Base-by-base conservation (phyloP, 2,113 vertebrate genomes). In the Bagarius yarrelli region DNA sequence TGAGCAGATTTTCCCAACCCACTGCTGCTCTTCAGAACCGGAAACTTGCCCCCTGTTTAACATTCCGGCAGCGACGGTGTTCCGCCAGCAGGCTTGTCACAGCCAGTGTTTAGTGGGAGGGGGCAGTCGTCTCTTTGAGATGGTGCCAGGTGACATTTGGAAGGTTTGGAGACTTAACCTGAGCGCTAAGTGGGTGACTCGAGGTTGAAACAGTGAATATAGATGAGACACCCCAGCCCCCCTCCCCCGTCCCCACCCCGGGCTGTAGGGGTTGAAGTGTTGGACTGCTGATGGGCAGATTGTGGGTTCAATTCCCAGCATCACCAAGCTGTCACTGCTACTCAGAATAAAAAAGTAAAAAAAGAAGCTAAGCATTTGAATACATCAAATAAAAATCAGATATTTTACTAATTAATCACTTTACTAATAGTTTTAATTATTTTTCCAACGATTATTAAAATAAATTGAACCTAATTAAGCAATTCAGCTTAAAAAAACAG, bases 141-240 rank as follows among this genome's bases (percentile, higher is more conserved):
- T 70, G 72, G 18, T 76, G 73, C 80, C 80, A 82, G 72, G 80
- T 82, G 80, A 76, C 80, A 82, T 82, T 82, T 82, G 44, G 63
- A 81, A 69, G 61, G 71, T 66, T 81, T 56, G 80, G 80, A 67
- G 66, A 76, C 53, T 67, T 76, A 76, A 82, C 73, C 80, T 75
- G 30, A 23, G 47, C 53, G 61, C 80, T 69, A 59, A 69, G 52
- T 56, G 19, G 73, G 80, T 82, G 73, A 53, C 32, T 8, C 59
- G 53, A 32, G 73, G 61, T 81, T 76, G 61, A 67, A 74, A 3
- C 13, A 23, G 72, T 14, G 52, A 67, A 81, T 76, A 21, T 57
- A 76, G 80, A 59, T 30, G 9, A 56, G 61, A 19, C 27, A 60
- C n/a, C n/a, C n/a, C n/a, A n/a, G n/a, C n/a, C n/a, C n/a, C n/a